Base-by-base conservation (phyloP, 2,113 vertebrate genomes). In the Struthio camelus region DNA sequence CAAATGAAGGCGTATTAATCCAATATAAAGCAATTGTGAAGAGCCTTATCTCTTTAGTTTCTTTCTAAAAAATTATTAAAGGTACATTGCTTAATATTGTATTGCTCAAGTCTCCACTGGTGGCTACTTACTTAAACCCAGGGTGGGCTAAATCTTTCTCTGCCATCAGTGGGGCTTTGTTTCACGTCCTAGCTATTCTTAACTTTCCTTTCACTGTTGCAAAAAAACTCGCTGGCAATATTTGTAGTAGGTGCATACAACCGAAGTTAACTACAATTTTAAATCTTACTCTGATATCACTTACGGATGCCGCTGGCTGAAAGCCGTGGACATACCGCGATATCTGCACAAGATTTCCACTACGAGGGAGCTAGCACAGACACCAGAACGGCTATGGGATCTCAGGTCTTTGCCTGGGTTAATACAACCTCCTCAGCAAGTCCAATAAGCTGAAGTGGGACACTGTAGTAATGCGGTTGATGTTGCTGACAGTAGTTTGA, bases 141-240 rank as follows among this genome's bases (percentile, higher is more conserved):
- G 25, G 59, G 7, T 42, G 15, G 78, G 62, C 40, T 19, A 19
- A 2, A 5, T 56, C 46, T 20, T 48, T 4, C 24, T 77, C 25
- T 32, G 38, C 28, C 9, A 0, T 11, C 5, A n/a, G 5, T 0
- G 4, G 8, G 17, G 11, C 30, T 62, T 36, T 23, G 12, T 23
- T 56, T 77, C 6, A 6, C 7, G 6, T 3, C 11, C 11, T 50
- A 27, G 22, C n/a, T 10, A 15, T 14, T 36, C 50, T 23, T n/a
- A 17, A 9, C 54, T 62, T 15, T n/a, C 11, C 32, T 58, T 36
- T 51, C 24, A 2, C 9, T 1, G 3, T 6, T 1, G 6, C 54
- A 40, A 19, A 40, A 7, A 69, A 54, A 17, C 40, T 81, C 40
- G 1, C 0, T 3, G 34, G 38, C 22, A 8, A 15, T 15, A 4